A percentile compares a stretch with the other conserved stretches of the same genome.
Conservation (phyloP, 23 tunicate species). For the Ciona savignyi region DNA sequence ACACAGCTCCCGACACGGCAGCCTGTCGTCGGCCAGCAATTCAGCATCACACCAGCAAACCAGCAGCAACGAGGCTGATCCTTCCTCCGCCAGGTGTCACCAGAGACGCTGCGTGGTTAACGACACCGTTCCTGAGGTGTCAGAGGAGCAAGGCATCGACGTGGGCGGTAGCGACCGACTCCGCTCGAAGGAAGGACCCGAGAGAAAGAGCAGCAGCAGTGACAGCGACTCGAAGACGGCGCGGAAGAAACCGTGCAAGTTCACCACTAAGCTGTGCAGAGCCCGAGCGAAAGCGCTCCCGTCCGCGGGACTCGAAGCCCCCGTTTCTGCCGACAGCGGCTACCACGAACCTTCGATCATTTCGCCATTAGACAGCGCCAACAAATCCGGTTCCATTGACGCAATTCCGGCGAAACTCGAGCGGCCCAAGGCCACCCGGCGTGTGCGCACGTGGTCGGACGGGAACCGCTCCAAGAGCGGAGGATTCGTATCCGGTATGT, state of each 20-base stretch:
- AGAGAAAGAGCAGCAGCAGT: slow-evolving; percentile 3
- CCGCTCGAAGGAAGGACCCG: neutral
- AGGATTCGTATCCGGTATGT: neutral
- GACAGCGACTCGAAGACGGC: slow-evolving; percentile 18
- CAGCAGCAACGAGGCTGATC: slow-evolving; percentile 33
- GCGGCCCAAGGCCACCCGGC: neutral
- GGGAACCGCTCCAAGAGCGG: neutral
- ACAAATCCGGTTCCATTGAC: neutral
- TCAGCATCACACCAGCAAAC: slow-evolving; percentile 19
- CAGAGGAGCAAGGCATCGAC: slow-evolving; percentile 12
- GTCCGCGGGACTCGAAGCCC: neutral
- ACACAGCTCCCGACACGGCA: slow-evolving; percentile 45
- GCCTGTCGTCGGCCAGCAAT: slow-evolving; percentile 16
- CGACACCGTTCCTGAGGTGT: slow-evolving; percentile 43
- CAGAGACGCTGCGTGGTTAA: slow-evolving; percentile 57
- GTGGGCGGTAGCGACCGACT: slow-evolving; percentile 2
- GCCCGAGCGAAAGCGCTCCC: neutral
- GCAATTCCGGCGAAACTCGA: neutral
- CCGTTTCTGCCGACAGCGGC: slow-evolving; percentile 22
- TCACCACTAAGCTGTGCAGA: neutral
- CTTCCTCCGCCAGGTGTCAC: slow-evolving; percentile 24
- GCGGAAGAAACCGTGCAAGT: neutral
- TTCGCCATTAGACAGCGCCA: neutral
- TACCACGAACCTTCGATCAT: neutral
- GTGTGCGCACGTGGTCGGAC: slow-evolving; percentile 59